A percentile compares a stretch with the other conserved stretches of the same genome.
phyloP scores from a whole-genome alignment of 2,888 invertebrate species.

The Stenurella melanura region DNA sequence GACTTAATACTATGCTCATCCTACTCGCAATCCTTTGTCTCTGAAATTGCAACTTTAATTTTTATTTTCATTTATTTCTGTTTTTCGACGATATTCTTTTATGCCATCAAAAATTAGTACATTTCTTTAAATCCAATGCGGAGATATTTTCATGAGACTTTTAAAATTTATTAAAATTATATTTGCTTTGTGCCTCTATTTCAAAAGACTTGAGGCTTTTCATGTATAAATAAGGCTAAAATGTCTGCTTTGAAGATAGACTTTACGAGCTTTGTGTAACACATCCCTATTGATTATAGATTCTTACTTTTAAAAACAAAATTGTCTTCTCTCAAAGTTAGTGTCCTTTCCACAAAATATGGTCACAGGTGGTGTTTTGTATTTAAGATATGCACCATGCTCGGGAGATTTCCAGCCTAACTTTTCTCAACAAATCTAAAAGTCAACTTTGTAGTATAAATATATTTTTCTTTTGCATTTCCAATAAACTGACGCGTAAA shows the following conservation, averaged over 20 bases:
- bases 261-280: not conserved
- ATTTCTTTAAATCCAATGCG: too few species aligned
- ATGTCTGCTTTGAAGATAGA: not conserved
- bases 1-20: slow-evolving; percentile 18
- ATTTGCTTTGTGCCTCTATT: too few species aligned
- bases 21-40: not conserved
- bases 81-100: not conserved
- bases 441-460: slow-evolving; percentile 41
- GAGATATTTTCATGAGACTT: too few species aligned
- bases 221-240: not conserved
- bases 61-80: not conserved
- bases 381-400: slow-evolving; percentile 37
- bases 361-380: slow-evolving; percentile 41
- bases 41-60: slow-evolving; percentile 12
- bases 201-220: too few species aligned
- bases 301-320: slow-evolving; percentile 23
- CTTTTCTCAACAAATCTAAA: slow-evolving; percentile 42
- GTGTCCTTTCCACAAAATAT: slow-evolving; percentile 35
- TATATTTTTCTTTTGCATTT: slow-evolving; percentile 40
- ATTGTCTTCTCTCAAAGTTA: slow-evolving; percentile 32
- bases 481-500: slow-evolving; percentile 6
- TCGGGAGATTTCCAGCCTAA: slow-evolving; percentile 23
- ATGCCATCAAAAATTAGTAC: too few species aligned
- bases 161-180: too few species aligned
- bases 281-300: slow-evolving; percentile 25